Conservation (phyloP, 2,113 vertebrate genomes). For the Scomber colias region DNA sequence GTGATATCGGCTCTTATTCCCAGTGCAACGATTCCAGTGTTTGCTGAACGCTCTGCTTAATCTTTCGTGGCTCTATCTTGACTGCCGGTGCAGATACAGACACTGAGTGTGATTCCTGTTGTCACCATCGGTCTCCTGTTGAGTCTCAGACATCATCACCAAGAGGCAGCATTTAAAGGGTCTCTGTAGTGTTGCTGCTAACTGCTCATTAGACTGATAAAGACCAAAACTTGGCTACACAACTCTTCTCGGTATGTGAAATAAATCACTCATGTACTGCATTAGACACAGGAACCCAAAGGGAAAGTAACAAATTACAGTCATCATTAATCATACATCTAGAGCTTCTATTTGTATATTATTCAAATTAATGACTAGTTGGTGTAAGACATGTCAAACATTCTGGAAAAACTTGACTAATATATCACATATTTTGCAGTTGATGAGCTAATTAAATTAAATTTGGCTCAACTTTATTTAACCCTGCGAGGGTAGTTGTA, state of each 20-base stretch:
- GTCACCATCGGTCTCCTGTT: conserved; percentile 25
- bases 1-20: conserved; percentile 20
- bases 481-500: too few relatives aligned
- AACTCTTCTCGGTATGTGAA: not conserved
- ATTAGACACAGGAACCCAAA: not conserved
- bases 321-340: too few relatives aligned
- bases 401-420: too few relatives aligned
- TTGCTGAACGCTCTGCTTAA: not conserved
- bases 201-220: conserved; percentile 27
- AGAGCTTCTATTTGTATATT: too few relatives aligned
- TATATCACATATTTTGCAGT: too few relatives aligned
- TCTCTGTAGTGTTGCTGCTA: conserved; percentile 2
- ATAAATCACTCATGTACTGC: not conserved
- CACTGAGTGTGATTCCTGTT: not conserved
- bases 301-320: too few relatives aligned
- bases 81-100: conserved; percentile 11
- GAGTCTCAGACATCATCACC: conserved; percentile 29
- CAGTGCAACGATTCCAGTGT: not conserved
- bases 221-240: conserved; percentile 26
- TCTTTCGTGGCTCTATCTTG: conserved; percentile 17
- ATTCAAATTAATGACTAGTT: too few relatives aligned
- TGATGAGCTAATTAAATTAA: too few relatives aligned
- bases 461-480: too few relatives aligned
- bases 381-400: too few relatives aligned
- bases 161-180: not conserved